phyloP scores from a whole-genome alignment of 2,797 vertebrate genomes.

The Thaleichthys pacificus region DNA sequence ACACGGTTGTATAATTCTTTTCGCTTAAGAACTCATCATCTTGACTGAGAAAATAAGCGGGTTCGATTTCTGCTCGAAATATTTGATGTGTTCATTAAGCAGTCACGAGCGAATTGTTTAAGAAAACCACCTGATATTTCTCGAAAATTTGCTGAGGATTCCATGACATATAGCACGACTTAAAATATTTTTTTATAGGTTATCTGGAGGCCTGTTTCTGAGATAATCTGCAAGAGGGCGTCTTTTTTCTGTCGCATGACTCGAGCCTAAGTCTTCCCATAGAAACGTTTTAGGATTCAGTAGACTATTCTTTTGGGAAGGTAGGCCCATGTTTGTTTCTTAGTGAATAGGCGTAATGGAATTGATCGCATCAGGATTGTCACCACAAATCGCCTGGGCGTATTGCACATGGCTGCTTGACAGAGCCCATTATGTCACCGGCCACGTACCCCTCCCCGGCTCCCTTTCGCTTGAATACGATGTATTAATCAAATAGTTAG shows the following conservation, averaged over 20 bases:
- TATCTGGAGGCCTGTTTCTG: no score
- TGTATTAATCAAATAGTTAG: constrained; percentile 71
- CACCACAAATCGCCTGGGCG: constrained; percentile 78
- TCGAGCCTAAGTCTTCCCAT: constrained; percentile 37
- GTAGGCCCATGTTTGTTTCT: constrained; percentile 65
- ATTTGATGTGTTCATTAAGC: no score
- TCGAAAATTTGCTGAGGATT: no score
- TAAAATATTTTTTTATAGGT: neutral
- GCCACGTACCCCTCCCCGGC: constrained; percentile 67
- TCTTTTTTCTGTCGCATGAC: constrained; percentile 8
- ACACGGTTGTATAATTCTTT: constrained; percentile 62
- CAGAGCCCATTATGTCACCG: constrained; percentile 71
- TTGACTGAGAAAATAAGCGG: neutral
- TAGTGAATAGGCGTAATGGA: constrained; percentile 62
- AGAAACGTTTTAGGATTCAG: constrained; percentile 43
- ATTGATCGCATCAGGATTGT: constrained; percentile 75
- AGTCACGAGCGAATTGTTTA: constrained; percentile 35
- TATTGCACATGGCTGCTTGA: constrained; percentile 68
- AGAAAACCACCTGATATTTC: constrained; percentile 12
- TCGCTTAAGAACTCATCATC: constrained; percentile 36
- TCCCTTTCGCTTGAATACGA: constrained; percentile 61
- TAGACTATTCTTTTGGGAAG: constrained; percentile 54
- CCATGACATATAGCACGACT: neutral
- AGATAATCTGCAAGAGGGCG: neutral
- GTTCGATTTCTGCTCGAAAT: neutral